Conservation (phyloP, 1,140 invertebrate species). For the Saxidomus purpurata region DNA sequence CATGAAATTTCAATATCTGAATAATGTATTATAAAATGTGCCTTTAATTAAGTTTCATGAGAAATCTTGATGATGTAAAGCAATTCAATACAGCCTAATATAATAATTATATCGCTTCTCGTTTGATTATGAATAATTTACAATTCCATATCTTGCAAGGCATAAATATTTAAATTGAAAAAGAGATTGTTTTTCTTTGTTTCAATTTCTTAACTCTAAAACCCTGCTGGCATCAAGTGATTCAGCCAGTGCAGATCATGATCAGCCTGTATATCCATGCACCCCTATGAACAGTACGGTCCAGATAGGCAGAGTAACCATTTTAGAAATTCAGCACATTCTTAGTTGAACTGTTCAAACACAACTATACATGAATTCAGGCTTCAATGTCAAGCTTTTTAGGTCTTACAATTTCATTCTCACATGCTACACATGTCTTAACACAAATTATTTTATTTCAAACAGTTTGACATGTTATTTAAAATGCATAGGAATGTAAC, state of each 20-base stretch:
- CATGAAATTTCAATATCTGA: background rate
- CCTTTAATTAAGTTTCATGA: background rate
- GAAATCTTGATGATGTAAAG: background rate
- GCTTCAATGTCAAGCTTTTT: too few relatives aligned
- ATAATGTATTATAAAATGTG: background rate
- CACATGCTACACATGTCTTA: background rate
- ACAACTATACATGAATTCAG: background rate
- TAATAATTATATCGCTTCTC: background rate
- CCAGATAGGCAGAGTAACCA: too few relatives aligned
- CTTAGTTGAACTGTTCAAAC: too few relatives aligned
- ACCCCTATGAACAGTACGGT: too few relatives aligned
- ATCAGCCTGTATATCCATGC: too few relatives aligned
- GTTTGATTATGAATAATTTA: background rate
- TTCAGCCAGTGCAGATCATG: too few relatives aligned
- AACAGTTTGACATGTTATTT: slow-evolving; percentile 43
- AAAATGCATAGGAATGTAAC: slow-evolving; percentile 20
- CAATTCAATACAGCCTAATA: background rate
- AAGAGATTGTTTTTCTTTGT: background rate
- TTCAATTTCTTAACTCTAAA: background rate
- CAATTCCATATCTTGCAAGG: background rate
- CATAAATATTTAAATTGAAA: background rate
- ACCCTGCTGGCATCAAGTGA: too few relatives aligned
- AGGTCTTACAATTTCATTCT: background rate
- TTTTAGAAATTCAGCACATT: too few relatives aligned
- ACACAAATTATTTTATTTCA: background rate